Percentiles rank a stretch among this genome's conserved stretches.
phyloP scores from a whole-genome alignment of 2,113 vertebrate genomes.

The Choloepus hoffmanni region DNA sequence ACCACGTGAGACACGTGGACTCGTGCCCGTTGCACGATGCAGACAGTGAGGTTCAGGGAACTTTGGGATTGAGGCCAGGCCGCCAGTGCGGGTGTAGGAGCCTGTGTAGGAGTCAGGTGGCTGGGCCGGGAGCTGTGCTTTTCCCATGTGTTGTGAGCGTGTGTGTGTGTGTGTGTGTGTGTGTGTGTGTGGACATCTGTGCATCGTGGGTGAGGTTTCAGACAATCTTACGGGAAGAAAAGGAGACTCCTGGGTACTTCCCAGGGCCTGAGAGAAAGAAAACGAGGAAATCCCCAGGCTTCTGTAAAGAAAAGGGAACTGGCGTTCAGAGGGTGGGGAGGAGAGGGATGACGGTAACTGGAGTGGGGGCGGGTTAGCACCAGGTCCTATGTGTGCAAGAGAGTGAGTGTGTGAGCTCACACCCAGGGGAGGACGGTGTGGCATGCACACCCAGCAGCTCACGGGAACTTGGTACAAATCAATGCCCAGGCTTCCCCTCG shows the following conservation, averaged over 20 bases:
- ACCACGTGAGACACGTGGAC: fast-evolving
- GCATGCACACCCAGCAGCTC: too few relatives aligned
- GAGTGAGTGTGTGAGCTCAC: not conserved
- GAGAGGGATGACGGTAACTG: not conserved
- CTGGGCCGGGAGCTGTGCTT: not conserved
- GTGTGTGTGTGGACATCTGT: not conserved
- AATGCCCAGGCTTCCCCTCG: not conserved
- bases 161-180: not conserved
- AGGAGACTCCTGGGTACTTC: slow-evolving; percentile 57
- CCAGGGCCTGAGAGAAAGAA: not conserved
- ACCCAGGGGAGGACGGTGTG: too few relatives aligned
- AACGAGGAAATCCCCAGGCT: slow-evolving; percentile 61
- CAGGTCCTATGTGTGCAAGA: not conserved
- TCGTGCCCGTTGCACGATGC: not conserved
- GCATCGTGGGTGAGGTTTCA: not conserved
- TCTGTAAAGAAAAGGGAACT: slow-evolving; percentile 55
- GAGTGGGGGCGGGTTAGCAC: not conserved
- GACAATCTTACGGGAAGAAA: not conserved
- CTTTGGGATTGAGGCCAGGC: not conserved
- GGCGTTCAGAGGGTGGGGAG: not conserved
- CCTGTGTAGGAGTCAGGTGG: not conserved
- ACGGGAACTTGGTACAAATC: not conserved
- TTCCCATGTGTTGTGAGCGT: not conserved
- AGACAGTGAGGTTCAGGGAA: not conserved
- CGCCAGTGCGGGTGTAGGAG: not conserved